phyloP scores from a whole-genome alignment of 2,888 invertebrate species.

The Brachylomia viminalis region DNA sequence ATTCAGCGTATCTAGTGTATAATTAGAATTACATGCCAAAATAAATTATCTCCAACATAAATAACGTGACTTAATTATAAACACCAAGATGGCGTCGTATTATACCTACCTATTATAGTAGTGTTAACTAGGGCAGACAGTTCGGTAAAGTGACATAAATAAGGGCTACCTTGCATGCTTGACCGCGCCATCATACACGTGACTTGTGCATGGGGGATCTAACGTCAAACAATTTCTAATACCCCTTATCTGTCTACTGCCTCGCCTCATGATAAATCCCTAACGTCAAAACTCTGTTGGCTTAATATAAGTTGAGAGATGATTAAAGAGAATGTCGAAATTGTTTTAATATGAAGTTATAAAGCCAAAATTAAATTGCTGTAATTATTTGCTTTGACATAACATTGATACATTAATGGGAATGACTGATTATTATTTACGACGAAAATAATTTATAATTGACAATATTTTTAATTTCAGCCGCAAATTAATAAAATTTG shows the following conservation, averaged over 20 bases:
- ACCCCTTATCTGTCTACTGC: constrained; percentile 19
- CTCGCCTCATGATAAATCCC: constrained; percentile 36
- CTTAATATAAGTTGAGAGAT: constrained; percentile 23
- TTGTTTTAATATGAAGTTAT: constrained; percentile 23
- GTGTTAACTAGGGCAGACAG: constrained; percentile 30
- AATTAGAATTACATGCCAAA: constrained; percentile 73
- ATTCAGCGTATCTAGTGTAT: constrained; percentile 61
- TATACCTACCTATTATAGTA: constrained; percentile 19
- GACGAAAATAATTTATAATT: not conserved
- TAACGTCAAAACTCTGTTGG: constrained; percentile 44
- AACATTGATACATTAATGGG: not conserved
- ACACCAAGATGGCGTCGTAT: constrained; percentile 29
- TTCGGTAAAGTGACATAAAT: constrained; percentile 49
- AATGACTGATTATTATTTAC: not conserved
- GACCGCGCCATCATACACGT: constrained; percentile 56
- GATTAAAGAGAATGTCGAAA: constrained; percentile 42
- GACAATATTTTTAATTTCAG: constrained; percentile 20
- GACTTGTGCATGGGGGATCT: constrained; percentile 46
- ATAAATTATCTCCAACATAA: constrained; percentile 71
- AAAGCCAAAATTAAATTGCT: constrained; percentile 3
- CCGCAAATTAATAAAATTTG: constrained; percentile 9
- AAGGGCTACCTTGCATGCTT: constrained; percentile 46
- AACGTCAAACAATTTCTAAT: constrained; percentile 50
- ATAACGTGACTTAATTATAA: constrained; percentile 63
- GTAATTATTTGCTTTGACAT: constrained; percentile 27